Evolutionary conservation across 2,888 invertebrate genomes (phyloP).

Genomic region (Lomographa bimaculata): DNA sequence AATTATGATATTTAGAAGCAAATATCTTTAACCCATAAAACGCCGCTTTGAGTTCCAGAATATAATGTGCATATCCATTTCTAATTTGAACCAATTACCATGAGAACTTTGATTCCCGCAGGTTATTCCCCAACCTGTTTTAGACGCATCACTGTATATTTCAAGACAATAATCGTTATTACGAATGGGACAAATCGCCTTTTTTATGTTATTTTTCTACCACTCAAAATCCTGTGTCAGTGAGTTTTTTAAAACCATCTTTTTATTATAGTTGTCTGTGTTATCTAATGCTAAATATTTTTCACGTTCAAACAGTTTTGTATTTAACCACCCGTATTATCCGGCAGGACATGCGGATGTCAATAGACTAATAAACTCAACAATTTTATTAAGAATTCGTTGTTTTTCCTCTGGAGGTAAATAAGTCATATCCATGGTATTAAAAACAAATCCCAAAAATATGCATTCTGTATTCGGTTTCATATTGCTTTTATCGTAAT

Average conservation of each 20-base stretch:
- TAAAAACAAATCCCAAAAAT: too few species aligned
- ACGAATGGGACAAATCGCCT: slow-evolving; percentile 5
- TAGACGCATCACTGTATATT: slow-evolving; percentile 16
- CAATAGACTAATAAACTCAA: slow-evolving; percentile 6
- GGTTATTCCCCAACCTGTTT: slow-evolving; percentile 10
- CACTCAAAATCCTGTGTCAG: too few species aligned
- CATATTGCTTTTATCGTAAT: too few species aligned
- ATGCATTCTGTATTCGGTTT: too few species aligned
- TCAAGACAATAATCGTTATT: slow-evolving; percentile 4
- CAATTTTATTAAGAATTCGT: too few species aligned
- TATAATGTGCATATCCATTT: slow-evolving; percentile 13
- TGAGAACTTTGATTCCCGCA: slow-evolving; percentile 4
- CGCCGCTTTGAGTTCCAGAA: slow-evolving; percentile 13
- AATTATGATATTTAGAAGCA: background rate
- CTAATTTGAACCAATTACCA: slow-evolving; percentile 5
- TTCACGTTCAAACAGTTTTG: slow-evolving; percentile 9
- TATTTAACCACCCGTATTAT: slow-evolving; percentile 8
- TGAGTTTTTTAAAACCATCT: slow-evolving; percentile 5
- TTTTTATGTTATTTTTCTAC: slow-evolving; percentile 10
- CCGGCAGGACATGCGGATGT: slow-evolving; percentile 4
- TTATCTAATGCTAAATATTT: slow-evolving; percentile 4
- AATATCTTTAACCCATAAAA: slow-evolving; percentile 16
- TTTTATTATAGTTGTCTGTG: slow-evolving; percentile 10
- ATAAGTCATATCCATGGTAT: slow-evolving; percentile 1
- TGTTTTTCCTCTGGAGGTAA: background rate